Conservation (phyloP, 2,888 invertebrate species). For the Ophion ellenae region DNA sequence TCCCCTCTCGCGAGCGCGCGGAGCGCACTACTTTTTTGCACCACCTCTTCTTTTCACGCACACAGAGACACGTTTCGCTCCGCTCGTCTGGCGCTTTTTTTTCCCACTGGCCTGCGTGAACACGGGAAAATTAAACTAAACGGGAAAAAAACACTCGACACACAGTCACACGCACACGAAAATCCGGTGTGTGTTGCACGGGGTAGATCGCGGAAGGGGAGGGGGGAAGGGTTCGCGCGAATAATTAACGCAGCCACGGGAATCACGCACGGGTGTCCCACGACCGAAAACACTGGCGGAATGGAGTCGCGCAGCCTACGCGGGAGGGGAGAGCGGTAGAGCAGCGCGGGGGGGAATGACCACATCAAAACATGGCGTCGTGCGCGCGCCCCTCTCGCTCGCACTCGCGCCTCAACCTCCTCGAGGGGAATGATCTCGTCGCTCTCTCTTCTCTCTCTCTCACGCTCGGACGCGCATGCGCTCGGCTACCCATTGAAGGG, state of each 20-base stretch:
- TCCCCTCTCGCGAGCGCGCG: conserved; percentile 21
- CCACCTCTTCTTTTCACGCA: background rate
- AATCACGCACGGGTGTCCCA: conserved; percentile 59
- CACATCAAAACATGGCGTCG: conserved; percentile 83
- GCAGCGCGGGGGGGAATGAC: conserved; percentile 76
- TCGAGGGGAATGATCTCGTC: conserved; percentile 16
- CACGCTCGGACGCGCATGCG: conserved; percentile 68
- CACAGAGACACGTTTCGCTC: background rate
- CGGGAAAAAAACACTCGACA: conserved; percentile 10
- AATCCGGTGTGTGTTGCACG: conserved; percentile 1
- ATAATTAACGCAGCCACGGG: conserved; percentile 66
- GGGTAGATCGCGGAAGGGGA: conserved; percentile 40
- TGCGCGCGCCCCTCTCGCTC: conserved; percentile 56
- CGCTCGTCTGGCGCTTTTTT: conserved; percentile 5
- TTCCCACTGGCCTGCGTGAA: conserved; percentile 10
- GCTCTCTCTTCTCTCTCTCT: conserved; percentile 1
- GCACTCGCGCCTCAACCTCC: conserved; percentile 13
- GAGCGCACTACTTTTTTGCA: conserved; percentile 37
- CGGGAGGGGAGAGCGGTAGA: conserved; percentile 25
- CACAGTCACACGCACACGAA: conserved; percentile 7
- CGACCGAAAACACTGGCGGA: conserved; percentile 73
- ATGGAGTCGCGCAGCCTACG: conserved; percentile 61
- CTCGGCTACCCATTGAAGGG: conserved; percentile 71
- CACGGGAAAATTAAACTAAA: conserved; percentile 23
- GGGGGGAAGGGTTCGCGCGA: conserved; percentile 55